Evolutionary conservation across 2,888 invertebrate genomes (phyloP), one percentile per base, ranked within the genome.

Genomic region (Dynastes grantii): DNA sequence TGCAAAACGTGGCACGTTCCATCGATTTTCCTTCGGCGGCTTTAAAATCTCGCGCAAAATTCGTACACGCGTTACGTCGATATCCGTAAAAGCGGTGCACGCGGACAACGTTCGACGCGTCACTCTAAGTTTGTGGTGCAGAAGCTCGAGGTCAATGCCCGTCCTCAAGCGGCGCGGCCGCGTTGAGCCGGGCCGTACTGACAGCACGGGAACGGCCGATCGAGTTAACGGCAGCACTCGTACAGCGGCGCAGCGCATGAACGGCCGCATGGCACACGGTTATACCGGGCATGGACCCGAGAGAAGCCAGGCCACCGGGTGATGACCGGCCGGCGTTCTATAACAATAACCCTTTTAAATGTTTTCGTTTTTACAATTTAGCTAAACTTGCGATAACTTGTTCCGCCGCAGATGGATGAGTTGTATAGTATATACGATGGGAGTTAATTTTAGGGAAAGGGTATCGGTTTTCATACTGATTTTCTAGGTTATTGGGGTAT

Each of bases 161-260:
- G 88, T 88, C 88, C 88, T 88, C 87, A 86, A 87, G 85, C 84
- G 85, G 79, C 70, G 82, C 83, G 84, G 85, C 87, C 87, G 87
- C 85, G 86, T 83, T 82, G 84, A 84, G 84, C 83, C 84, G 81
- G 5, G 82, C 83, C 76, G 53, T 79, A 76, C 78, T 53, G 76
- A 37, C 78, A 53, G 71, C 78, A 58, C 45, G 45, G 76, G 53
- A 64, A 51, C 53, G 37, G 65, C 45, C 40, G 65, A 68, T 49
- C 76, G 55, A 40, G 67, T 68, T 29, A 11, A 45, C 45, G 45
- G 45, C 45, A 67, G 67, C 67, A 68, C 55, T 76, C 65, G 64
- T 65, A 13, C 22, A 53, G 51, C 29, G 65, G 45, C 51, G 64
- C 64, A 45, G 76, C 76, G 32, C 27, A 40, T 58, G 37, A 22